A percentile compares a stretch with the other conserved stretches of the same genome.
Evolutionary conservation across 2,888 invertebrate genomes (phyloP).

Genomic region (Hemicrepidius hirtus): DNA sequence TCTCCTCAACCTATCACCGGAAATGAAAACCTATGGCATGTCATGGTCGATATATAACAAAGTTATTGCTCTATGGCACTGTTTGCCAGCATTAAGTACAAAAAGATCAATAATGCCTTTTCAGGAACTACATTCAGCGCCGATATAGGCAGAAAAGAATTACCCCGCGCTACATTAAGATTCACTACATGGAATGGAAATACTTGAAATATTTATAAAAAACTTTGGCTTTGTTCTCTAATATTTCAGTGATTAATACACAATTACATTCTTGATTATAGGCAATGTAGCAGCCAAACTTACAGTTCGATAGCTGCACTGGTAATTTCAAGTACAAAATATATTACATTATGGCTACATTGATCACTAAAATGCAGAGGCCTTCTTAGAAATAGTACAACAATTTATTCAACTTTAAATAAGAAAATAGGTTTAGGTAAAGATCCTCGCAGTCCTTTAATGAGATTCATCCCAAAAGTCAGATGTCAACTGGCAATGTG

Average conservation of each 20-base stretch:
- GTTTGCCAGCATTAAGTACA: slow-evolving; percentile 60
- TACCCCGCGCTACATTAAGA: slow-evolving; percentile 42
- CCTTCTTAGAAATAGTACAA: no score
- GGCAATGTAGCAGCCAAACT: slow-evolving; percentile 46
- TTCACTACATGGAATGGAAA: slow-evolving; percentile 55
- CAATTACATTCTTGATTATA: slow-evolving; percentile 42
- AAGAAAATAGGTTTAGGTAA: no score
- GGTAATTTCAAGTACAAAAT: slow-evolving; percentile 46
- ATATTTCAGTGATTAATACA: slow-evolving; percentile 38
- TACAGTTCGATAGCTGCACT: slow-evolving; percentile 39
- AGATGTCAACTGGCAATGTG: no score
- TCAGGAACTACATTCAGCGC: slow-evolving; percentile 56
- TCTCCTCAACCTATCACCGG: slow-evolving; percentile 45
- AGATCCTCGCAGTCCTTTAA: no score
- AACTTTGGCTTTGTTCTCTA: slow-evolving; percentile 48
- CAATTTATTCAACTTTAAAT: no score
- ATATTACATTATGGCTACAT: slow-evolving; percentile 46
- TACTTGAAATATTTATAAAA: slow-evolving; percentile 46
- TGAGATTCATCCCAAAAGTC: no score
- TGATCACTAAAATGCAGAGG: slow-evolving; percentile 36
- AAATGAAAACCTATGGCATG: slow-evolving; percentile 51
- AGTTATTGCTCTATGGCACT: slow-evolving; percentile 58
- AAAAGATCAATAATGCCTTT: slow-evolving; percentile 57
- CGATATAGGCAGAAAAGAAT: slow-evolving; percentile 29
- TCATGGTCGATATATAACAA: slow-evolving; percentile 43